Base-by-base conservation (phyloP, 2,888 invertebrate species). In the Sesia apiformis region DNA sequence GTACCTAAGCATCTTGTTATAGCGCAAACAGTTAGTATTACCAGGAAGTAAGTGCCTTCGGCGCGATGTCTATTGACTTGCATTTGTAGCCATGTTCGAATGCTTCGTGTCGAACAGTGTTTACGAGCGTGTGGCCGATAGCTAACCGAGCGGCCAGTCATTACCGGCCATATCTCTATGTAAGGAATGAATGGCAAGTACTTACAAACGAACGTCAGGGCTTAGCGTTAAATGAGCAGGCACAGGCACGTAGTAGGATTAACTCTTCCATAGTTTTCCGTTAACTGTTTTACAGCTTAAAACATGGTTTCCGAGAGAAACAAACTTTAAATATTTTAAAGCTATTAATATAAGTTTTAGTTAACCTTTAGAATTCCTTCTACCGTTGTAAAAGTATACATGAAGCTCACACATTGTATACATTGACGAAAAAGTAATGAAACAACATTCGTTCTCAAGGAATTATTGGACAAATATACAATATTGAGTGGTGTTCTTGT, bases 101-200 rank as follows among this genome's bases (percentile, higher is more conserved):
- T 76, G 75, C 69, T 75, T 81, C 78, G 78, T 73, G 83, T 78
- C 72, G 80, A 78, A 76, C 76, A 76, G 74, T 74, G 80, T 87
- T 87, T 87, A 87, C 82, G 87, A 86, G 82, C 84, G 79, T 68
- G 76, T 74, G 72, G 75, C 78, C 84, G 86, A 85, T 84, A 84
- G 81, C 80, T 73, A 75, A 69, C 74, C 76, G 74, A 65, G 77
- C 72, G 71, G 72, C 74, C 74, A 74, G 78, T 84, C 86, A 84
- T 87, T 86, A 85, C 78, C 74, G 72, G 71, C 80, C 81, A 86
- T 87, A 86, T 84, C 85, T 84, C 82, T 84, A 74, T 79, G 83
- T 77, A 72, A 72, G 76, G 79, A 81, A 85, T 84, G 87, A 85
- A 85, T 85, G 80, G 83, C 76, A 77, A 81, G 78, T 76, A 76